A percentile compares a stretch with the other conserved stretches of the same genome.
phyloP scores from a whole-genome alignment of 1,140 invertebrate species.

The Plectus sambesii region DNA sequence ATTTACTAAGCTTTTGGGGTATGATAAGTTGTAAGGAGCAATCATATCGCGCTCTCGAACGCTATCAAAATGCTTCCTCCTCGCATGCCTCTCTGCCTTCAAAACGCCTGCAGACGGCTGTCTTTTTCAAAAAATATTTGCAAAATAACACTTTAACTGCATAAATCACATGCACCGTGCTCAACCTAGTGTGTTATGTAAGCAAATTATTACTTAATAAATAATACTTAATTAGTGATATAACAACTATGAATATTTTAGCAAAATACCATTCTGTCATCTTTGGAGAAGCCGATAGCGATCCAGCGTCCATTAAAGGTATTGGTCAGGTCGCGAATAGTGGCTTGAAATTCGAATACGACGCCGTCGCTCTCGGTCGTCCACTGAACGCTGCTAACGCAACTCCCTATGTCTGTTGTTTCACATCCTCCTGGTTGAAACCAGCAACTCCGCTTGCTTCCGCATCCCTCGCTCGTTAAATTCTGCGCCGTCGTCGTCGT shows the following conservation, averaged over 20 bases:
- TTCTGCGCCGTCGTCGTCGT: not conserved
- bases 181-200: no score
- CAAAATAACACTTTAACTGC: no score
- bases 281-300: constrained; percentile 25
- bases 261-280: constrained; percentile 24
- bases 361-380: constrained; percentile 13
- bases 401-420: constrained; percentile 12
- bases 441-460: constrained; percentile 24
- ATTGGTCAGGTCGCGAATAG: not conserved
- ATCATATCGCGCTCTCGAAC: no score
- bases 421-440: constrained; percentile 20
- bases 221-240: not conserved
- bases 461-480: constrained; percentile 19
- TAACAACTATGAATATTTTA: constrained; percentile 1
- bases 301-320: constrained; percentile 21
- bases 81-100: no score
- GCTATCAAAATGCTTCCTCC: no score
- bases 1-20: no score
- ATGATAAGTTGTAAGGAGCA: no score
- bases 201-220: no score
- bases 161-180: no score
- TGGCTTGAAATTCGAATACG: constrained; percentile 18
- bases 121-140: no score
- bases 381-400: constrained; percentile 24
- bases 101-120: no score